Base-by-base conservation (phyloP, 2,113 vertebrate genomes). In the Oreochromis niloticus region DNA sequence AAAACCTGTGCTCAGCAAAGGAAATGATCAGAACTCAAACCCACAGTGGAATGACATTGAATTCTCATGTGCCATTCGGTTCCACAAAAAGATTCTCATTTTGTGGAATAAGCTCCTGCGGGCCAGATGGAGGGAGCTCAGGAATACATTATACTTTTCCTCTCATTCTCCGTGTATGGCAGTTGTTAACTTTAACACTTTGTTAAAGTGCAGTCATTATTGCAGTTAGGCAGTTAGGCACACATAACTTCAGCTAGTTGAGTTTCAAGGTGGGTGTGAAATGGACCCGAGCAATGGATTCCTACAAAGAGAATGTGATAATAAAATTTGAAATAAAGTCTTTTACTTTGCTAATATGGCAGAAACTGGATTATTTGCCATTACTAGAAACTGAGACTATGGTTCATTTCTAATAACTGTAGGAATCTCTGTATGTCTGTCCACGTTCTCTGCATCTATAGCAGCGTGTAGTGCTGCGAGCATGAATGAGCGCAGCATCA, bases 1-100 rank as follows among this genome's bases (percentile, higher is more conserved):
- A n/a, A 87, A 89, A 88, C 75, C 80, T 81, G 11, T 48, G 16
- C 81, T 87, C 54, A 84, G 85, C 85, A 41, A 78, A 63, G 82
- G 30, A 43, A 92, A 80, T 10, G 8, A 84, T 84, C 56, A 83
- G 68, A 85, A 54, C 22, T 73, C 73, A 57, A 39, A 27, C 71
- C 59, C 78, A 39, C 78, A 46, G 54, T 30, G 6, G 7, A 78
- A 66, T 83, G 81, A 84, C 82, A 66, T 43, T 79, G 73, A 81
- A 90, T 54, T 80, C 22, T 17, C 17, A 55, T 1, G 22, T 78
- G 73, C 73, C 27, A 32, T 16, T 83, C 5, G 8, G 9, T 71
- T 82, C 48, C 16, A 52, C 46, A 75, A 19, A 78, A 52, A 32
- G 43, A 78, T 78, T 13, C 46, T 78, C 73, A 19, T 52, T 78